A percentile compares a stretch with the other conserved stretches of the same genome.
phyloP scores from a whole-genome alignment of 2,888 invertebrate genomes.

The Podotricha telesiphe region DNA sequence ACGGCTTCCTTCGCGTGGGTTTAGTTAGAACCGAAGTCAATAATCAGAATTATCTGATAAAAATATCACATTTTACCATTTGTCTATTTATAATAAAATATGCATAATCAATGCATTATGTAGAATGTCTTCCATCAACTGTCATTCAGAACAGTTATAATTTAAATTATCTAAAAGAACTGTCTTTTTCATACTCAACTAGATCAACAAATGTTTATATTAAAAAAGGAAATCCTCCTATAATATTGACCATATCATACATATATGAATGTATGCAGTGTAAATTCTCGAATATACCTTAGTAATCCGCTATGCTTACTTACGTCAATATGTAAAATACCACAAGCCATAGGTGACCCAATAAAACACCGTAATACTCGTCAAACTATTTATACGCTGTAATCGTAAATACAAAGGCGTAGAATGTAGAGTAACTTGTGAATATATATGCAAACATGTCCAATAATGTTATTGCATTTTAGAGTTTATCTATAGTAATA shows the following conservation, averaged over 20 bases:
- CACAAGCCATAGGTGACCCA: constrained; percentile 8
- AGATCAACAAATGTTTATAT: too few relatives aligned
- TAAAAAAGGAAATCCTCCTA: too few relatives aligned
- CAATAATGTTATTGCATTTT: too few relatives aligned
- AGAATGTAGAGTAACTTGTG: neutral
- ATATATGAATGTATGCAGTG: too few relatives aligned
- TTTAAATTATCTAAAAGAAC: neutral
- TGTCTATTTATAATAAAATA: neutral
- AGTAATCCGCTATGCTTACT: neutral
- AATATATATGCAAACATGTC: neutral
- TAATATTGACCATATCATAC: too few relatives aligned
- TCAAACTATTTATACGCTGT: constrained; percentile 4
- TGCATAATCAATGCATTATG: neutral
- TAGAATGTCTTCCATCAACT: too few relatives aligned
- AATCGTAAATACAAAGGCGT: neutral
- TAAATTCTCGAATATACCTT: neutral
- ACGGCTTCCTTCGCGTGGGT: constrained; percentile 33
- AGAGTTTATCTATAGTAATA: too few relatives aligned
- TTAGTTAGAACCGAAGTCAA: constrained; percentile 7
- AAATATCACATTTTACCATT: constrained; percentile 12
- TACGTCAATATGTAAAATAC: neutral
- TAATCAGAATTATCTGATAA: neutral
- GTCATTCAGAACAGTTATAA: neutral
- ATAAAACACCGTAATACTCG: neutral
- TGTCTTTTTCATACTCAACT: too few relatives aligned